Evolutionary conservation across 92 coral and sea anemone species (phyloP).

Genomic region (Zoanthus sansibaricus): DNA sequence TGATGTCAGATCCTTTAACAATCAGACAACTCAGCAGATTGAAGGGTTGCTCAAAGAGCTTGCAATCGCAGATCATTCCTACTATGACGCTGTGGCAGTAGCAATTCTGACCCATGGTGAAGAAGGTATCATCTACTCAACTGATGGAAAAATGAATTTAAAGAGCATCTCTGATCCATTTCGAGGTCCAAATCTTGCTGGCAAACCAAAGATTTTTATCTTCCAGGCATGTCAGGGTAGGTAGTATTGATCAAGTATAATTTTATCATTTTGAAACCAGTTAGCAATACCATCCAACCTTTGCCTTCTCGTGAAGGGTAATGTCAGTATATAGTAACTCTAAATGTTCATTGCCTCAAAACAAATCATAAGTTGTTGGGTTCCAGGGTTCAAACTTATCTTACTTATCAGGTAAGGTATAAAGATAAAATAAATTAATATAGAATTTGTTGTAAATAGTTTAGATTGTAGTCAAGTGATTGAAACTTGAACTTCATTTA

Average conservation of each 20-base stretch:
- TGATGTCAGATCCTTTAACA: slow-evolving; percentile 64
- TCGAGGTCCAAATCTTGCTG: slow-evolving; percentile 71
- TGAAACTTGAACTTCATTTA: no score
- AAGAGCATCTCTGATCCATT: slow-evolving; percentile 72
- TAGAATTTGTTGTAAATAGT: no score
- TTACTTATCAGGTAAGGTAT: no score
- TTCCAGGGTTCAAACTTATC: no score
- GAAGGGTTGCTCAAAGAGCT: slow-evolving; percentile 63
- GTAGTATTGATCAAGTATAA: not conserved
- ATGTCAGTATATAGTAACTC: no score
- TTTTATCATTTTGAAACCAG: no score
- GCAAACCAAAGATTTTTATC: slow-evolving; percentile 87
- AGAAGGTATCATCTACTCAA: slow-evolving; percentile 82
- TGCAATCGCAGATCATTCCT: slow-evolving; percentile 60
- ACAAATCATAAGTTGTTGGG: no score
- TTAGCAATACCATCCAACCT: no score
- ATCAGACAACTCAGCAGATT: slow-evolving; percentile 67
- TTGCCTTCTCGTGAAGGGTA: no score
- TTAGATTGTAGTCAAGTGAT: no score
- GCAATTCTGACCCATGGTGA: slow-evolving; percentile 85
- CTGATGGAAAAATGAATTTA: slow-evolving; percentile 80
- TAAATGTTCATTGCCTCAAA: no score
- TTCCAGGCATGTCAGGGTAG: slow-evolving; percentile 94
- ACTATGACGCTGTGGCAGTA: slow-evolving; percentile 73
- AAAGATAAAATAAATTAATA: no score